These are phyloP conservation scores for Lasioglossum malachurum DNA, from an alignment of 2,888 invertebrate species.

Conservation along the genomic window DNA sequence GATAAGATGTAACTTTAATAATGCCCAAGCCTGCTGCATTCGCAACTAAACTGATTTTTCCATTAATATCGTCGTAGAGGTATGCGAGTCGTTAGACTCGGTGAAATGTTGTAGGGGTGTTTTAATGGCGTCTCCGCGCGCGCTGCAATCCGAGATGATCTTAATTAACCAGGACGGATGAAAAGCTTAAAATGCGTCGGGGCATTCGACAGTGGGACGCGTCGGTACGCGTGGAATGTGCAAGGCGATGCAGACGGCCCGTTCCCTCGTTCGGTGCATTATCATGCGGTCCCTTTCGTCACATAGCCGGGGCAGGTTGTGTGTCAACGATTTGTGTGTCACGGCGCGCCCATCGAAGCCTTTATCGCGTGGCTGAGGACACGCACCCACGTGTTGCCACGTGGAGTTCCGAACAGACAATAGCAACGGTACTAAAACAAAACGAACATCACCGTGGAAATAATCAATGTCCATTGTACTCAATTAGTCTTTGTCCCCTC, in stretches of 20 bases:
- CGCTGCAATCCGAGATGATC: slow-evolving; percentile 21
- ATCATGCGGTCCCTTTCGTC: slow-evolving; percentile 57
- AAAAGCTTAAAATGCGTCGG: slow-evolving; percentile 47
- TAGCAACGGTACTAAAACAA: background rate
- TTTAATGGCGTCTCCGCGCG: background rate
- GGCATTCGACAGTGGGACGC: slow-evolving; percentile 62
- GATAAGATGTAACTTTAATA: too few relatives aligned
- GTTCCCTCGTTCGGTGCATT: slow-evolving; percentile 65
- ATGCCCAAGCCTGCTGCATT: background rate
- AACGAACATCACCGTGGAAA: slow-evolving; percentile 4
- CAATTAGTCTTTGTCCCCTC: slow-evolving; percentile 8
- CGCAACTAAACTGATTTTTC: background rate
- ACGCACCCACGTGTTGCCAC: slow-evolving; percentile 16
- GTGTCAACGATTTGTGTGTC: slow-evolving; percentile 62
- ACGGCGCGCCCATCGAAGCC: slow-evolving; percentile 50
- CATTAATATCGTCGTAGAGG: background rate
- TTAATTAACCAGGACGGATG: slow-evolving; percentile 42
- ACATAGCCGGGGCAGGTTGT: slow-evolving; percentile 48
- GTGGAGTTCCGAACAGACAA: slow-evolving; percentile 6
- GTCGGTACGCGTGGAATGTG: slow-evolving; percentile 71
- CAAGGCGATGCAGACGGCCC: slow-evolving; percentile 61
- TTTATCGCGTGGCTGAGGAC: slow-evolving; percentile 2
- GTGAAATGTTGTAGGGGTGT: background rate
- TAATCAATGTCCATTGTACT: slow-evolving; percentile 13
- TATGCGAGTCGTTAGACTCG: background rate